A percentile compares a stretch with the other conserved stretches of the same genome.
Conservation (phyloP, 2,888 invertebrate genomes). For the Dastarcus helophoroides region DNA sequence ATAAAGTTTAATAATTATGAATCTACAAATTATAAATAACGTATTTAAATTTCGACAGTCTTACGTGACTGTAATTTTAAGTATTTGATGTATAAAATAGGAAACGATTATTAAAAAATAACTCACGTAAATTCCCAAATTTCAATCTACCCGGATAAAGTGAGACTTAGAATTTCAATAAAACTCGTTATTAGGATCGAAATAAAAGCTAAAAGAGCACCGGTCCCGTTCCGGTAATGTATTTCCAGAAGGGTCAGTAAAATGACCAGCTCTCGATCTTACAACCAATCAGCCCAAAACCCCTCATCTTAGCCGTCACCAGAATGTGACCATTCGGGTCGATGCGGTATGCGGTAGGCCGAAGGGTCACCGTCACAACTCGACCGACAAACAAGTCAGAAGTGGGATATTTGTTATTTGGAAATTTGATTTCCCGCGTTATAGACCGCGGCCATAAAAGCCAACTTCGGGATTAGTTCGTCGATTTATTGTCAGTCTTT, state of each 20-base stretch:
- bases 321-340: conserved; percentile 19
- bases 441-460: conserved; percentile 22
- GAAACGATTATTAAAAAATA: too few species aligned
- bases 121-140: too few species aligned
- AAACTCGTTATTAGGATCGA: too few species aligned
- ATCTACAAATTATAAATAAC: too few species aligned
- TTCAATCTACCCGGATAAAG: too few species aligned
- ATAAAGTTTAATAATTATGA: too few species aligned
- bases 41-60: too few species aligned
- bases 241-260: conserved; percentile 28
- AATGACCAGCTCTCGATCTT: conserved; percentile 33
- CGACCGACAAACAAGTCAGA: conserved; percentile 32
- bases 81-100: too few species aligned
- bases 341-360: conserved; percentile 16
- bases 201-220: too few species aligned
- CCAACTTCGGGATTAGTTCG: conserved; percentile 22
- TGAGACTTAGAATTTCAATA: too few species aligned
- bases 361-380: conserved; percentile 15
- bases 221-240: conserved; percentile 25
- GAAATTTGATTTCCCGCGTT: conserved; percentile 27
- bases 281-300: conserved; percentile 26
- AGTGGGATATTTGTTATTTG: conserved; percentile 35
- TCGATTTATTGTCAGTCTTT: conserved; percentile 21
- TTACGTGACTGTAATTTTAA: too few species aligned
- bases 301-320: conserved; percentile 23